Conservation (phyloP, 1,140 invertebrate genomes). For the Argopecten irradians region DNA sequence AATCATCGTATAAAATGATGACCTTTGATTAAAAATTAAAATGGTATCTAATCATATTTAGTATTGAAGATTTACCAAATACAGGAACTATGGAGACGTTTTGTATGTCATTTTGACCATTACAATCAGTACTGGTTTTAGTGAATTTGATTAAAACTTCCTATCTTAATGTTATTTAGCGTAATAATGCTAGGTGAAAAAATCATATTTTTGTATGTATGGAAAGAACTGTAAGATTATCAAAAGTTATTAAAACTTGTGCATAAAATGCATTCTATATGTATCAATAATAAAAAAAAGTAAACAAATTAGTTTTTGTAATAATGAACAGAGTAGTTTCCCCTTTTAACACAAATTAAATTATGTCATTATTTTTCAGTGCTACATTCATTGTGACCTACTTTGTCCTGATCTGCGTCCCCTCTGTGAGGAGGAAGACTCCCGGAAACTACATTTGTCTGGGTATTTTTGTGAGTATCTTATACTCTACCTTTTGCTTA, state of each 20-base stretch:
- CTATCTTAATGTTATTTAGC: no score
- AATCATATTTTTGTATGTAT: neutral
- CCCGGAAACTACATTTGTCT: slow-evolving; percentile 80
- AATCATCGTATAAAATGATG: no score
- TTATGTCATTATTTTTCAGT: slow-evolving; percentile 30
- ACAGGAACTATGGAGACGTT: no score
- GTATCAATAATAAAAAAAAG: neutral
- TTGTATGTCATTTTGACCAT: no score
- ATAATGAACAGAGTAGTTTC: neutral
- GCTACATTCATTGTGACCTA: slow-evolving; percentile 78
- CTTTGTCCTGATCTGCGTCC: slow-evolving; percentile 91
- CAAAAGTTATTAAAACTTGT: neutral
- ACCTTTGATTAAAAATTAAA: no score
- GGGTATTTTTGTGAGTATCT: slow-evolving; percentile 78
- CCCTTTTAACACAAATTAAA: neutral
- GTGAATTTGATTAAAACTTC: no score
- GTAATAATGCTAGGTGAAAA: neutral
- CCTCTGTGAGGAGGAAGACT: slow-evolving; percentile 81
- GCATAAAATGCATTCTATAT: no score
- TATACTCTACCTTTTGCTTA: neutral
- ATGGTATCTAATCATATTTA: no score
- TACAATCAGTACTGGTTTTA: no score
- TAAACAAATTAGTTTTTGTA: neutral
- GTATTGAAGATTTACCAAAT: no score
- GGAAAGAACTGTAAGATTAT: neutral